Evolutionary conservation across 1,140 invertebrate species (phyloP).

Genomic region (Zophobas atratus): DNA sequence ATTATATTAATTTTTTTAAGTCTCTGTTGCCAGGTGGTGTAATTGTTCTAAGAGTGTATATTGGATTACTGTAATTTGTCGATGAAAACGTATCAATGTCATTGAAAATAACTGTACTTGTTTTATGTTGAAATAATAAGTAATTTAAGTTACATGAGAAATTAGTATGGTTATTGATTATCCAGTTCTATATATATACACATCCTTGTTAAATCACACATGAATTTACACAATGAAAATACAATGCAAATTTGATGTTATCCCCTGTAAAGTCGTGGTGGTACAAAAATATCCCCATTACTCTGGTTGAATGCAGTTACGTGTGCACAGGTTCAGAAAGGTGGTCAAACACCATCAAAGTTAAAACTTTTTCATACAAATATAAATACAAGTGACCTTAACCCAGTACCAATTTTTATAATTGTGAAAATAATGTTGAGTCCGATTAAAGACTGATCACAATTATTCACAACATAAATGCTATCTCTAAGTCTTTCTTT

Average conservation of each 20-base stretch:
- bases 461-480: constrained; percentile 44
- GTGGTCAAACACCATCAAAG: constrained; percentile 3
- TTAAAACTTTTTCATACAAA: constrained; percentile 44
- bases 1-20: constrained; percentile 29
- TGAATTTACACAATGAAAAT: no score
- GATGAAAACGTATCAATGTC: constrained; percentile 29
- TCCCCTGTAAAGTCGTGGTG: no score
- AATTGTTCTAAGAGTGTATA: background rate
- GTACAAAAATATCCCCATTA: background rate
- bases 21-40: background rate
- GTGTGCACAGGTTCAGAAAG: background rate
- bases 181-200: background rate
- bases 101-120: constrained; percentile 35
- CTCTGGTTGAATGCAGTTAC: background rate
- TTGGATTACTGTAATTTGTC: constrained; percentile 12
- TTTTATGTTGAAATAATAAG: constrained; percentile 44
- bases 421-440: constrained; percentile 32
- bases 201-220: no score
- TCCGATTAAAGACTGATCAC: constrained; percentile 25
- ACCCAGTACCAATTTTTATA: constrained; percentile 38
- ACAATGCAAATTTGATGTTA: no score
- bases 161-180: constrained; percentile 5
- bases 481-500: constrained; percentile 46
- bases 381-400: constrained; percentile 44
- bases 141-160: constrained; percentile 14